Evolutionary conservation across 2,888 invertebrate species (phyloP), one percentile per base, ranked within the genome.

Genomic region (Apodemia zela): DNA sequence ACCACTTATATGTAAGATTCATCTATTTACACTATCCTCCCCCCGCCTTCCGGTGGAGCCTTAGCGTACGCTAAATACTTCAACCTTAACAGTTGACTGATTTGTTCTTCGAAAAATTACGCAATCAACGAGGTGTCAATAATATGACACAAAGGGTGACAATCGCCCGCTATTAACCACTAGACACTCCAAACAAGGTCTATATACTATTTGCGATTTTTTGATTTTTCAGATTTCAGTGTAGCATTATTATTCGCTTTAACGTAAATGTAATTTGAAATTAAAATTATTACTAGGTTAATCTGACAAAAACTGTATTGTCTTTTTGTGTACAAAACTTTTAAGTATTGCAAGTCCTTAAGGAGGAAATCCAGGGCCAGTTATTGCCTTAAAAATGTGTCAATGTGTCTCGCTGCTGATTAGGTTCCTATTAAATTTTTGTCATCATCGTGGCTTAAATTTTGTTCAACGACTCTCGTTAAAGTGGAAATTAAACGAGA

Each of bases 11-110:
- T 84, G 89, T 90, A 89, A 86, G 84, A 75, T 73, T 85, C 85
- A 87, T 84, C 81, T 91, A 89, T 91, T 91, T 88, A 84, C 91
- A 86, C 82, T 89, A 85, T 75, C 81, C 86, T 84, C 88, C 90
- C 90, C 89, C 88, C 90, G 84, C 89, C 78, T 82, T 82, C 82
- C 84, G 82, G 80, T 79, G 81, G 78, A 81, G 80, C 84, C 83
- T 86, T 82, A 83, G 81, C 79, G 78, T 75, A 79, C 82, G 91
- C 91, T 91, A 91, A 91, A 87, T 85, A 85, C 82, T 90, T 90
- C 89, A 91, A 88, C 90, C 91, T 91, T 91, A 90, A 77, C 88
- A 80, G 79, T 81, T 82, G 82, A 79, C 82, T 80, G 85, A 84
- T 84, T 80, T 86, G 81, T 87, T 89, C 87, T 85, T 87, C 80